A percentile compares a stretch with the other conserved stretches of the same genome.
Conservation (phyloP, 2,797 vertebrate genomes). For the Sebastes itinus region DNA sequence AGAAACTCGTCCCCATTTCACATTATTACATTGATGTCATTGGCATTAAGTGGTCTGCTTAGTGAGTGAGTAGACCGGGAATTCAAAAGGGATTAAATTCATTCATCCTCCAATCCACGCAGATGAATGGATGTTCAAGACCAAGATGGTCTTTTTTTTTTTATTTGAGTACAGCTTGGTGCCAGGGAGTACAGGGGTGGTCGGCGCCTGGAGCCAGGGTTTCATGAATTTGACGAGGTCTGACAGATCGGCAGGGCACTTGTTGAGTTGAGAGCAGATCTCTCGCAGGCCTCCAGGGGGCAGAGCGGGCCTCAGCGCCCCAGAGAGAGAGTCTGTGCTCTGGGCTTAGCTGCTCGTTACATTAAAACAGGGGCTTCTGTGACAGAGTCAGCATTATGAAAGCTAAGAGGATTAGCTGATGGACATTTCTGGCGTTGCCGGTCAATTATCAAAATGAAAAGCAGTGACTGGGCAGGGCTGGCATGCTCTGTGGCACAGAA, state of each 20-base stretch:
- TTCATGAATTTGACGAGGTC: constrained; percentile 19
- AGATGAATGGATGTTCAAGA: constrained; percentile 51
- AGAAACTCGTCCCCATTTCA: constrained; percentile 56
- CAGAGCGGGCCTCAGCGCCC: constrained; percentile 41
- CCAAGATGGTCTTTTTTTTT: constrained; percentile 22
- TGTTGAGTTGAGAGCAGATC: constrained; percentile 48
- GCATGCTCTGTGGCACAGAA: constrained; percentile 65
- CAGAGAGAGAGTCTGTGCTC: constrained; percentile 28
- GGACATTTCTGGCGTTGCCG: constrained; percentile 80
- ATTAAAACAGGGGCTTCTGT: constrained; percentile 85
- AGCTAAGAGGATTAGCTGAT: constrained; percentile 87
- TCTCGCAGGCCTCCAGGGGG: constrained; percentile 63
- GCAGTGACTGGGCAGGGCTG: constrained; percentile 72
- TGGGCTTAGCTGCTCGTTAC: constrained; percentile 81
- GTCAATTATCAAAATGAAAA: constrained; percentile 87
- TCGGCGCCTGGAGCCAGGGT: constrained; percentile 14
- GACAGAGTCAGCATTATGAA: constrained; percentile 84
- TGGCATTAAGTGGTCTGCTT: constrained; percentile 76
- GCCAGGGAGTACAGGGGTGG: neutral
- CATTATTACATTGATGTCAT: constrained; percentile 71
- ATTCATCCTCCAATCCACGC: constrained; percentile 68
- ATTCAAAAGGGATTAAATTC: constrained; percentile 68
- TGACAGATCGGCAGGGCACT: constrained; percentile 54
- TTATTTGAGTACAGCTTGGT: neutral
- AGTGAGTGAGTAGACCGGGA: constrained; percentile 53